Conservation (phyloP, 2,113 vertebrate species). For the Grallaria varia region DNA sequence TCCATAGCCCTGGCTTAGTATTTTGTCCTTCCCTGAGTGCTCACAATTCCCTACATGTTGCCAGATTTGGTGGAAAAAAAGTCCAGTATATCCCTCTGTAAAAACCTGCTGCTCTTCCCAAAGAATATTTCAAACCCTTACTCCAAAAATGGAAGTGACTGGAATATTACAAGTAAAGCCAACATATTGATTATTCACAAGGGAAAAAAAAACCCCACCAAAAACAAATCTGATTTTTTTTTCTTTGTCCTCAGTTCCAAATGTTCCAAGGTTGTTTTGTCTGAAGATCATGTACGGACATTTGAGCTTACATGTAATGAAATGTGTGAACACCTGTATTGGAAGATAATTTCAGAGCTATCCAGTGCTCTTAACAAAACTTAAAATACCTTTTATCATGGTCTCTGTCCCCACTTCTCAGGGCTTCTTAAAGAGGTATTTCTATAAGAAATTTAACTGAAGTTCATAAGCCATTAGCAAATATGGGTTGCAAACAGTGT, state of each 20-base stretch:
- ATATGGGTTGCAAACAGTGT: neutral
- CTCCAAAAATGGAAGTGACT: neutral
- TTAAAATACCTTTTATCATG: fast-evolving
- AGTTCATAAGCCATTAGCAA: neutral
- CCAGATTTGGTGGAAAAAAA: neutral
- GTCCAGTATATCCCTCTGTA: fast-evolving
- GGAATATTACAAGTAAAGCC: neutral
- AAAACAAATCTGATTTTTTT: neutral
- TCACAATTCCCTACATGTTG: neutral
- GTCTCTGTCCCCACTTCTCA: neutral
- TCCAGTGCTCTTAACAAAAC: neutral
- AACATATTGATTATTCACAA: neutral
- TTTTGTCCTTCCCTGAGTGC: neutral
- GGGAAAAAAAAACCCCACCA: neutral
- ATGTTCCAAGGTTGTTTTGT: neutral
- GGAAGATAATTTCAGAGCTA: neutral
- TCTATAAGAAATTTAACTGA: neutral
- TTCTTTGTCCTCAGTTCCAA: neutral
- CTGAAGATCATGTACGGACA: neutral
- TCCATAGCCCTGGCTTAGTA: neutral
- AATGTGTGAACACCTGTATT: neutral
- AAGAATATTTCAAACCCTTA: neutral
- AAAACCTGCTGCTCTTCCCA: neutral
- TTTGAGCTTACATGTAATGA: neutral
- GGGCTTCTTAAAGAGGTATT: neutral